Percentiles rank a stretch among this genome's conserved stretches.
Evolutionary conservation across 2,888 invertebrate species (phyloP).

Genomic region (Pyrgus malvae): DNA sequence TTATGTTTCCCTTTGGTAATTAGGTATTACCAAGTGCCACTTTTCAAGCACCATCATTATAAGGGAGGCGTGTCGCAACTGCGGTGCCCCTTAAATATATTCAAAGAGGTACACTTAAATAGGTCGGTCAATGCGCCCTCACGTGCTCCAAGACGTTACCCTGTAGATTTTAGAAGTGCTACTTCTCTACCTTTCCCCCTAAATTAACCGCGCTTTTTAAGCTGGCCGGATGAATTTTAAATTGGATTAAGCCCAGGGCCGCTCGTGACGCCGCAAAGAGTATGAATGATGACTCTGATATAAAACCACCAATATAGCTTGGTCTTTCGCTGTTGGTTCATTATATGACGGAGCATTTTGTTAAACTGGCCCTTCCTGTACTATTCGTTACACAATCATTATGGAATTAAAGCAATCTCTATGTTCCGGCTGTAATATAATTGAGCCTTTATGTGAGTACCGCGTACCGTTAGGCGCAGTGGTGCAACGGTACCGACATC

Average conservation of each 20-base stretch:
- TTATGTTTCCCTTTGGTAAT: constrained; percentile 8
- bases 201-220: constrained; percentile 64
- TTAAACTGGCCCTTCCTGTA: constrained; percentile 35
- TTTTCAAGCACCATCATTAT: constrained; percentile 42
- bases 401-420: constrained; percentile 70
- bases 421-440: constrained; percentile 68
- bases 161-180: constrained; percentile 54
- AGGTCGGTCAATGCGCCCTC: constrained; percentile 69
- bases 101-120: constrained; percentile 61
- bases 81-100: constrained; percentile 46
- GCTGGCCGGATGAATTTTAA: constrained; percentile 70
- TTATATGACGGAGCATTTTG: constrained; percentile 30
- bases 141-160: constrained; percentile 59
- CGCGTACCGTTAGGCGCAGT: constrained; percentile 57
- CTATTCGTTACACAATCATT: constrained; percentile 59
- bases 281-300: constrained; percentile 72
- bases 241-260: constrained; percentile 72
- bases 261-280: constrained; percentile 75
- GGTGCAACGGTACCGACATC: constrained; percentile 54
- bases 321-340: constrained; percentile 37
- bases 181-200: constrained; percentile 37
- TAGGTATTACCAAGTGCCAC: constrained; percentile 5
- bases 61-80: constrained; percentile 41
- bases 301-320: constrained; percentile 37
- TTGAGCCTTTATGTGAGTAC: constrained; percentile 47